Base-by-base conservation (phyloP, 2,888 invertebrate species). In the Andrena chrysosceles region DNA sequence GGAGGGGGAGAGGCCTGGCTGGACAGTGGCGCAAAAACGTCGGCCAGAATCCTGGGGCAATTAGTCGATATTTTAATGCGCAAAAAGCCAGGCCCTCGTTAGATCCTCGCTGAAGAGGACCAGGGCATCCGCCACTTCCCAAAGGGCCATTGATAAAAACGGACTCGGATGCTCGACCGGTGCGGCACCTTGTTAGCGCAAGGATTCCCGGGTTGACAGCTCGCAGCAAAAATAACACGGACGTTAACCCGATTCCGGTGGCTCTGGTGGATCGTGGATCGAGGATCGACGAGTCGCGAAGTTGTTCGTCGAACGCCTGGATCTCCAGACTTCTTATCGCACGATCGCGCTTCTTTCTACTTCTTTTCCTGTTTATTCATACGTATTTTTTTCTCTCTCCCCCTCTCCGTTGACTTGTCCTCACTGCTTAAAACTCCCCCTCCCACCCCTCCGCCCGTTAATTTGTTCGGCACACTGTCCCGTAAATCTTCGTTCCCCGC, bases 51-150 rank as follows among this genome's bases (percentile, higher is more conserved):
- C 93, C 90, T 90, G 90, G 91, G 91, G 93, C 93, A 94, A 94
- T 94, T 94, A 94, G 94, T 93, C 93, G 94, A 93, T 93, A 94
- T 94, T 94, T 93, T 93, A 93, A 93, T 94, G 92, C 92, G 92
- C 93, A 93, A 93, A 93, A 94, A 93, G 92, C 88, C 85, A 85
- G 88, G 71, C 87, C 89, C 93, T 92, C 92, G 92, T 93, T 92
- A 93, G 92, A 91, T 90, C 87, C 88, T 78, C 68, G 86, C 78
- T 71, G 77, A 59, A 71, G 71, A 89, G 88, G 90, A 89, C 86
- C 87, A 69, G 83, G 81, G 77, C 73, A 85, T 84, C 84, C 86
- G 79, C 77, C 84, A 87, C 89, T 89, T 87, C 74, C 89, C 89
- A 88, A 83, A 85, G 86, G 85, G 77, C 83, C 84, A 86, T 86